Evolutionary conservation across 2,797 vertebrate species (phyloP).

Genomic region (Spatula versicolor): DNA sequence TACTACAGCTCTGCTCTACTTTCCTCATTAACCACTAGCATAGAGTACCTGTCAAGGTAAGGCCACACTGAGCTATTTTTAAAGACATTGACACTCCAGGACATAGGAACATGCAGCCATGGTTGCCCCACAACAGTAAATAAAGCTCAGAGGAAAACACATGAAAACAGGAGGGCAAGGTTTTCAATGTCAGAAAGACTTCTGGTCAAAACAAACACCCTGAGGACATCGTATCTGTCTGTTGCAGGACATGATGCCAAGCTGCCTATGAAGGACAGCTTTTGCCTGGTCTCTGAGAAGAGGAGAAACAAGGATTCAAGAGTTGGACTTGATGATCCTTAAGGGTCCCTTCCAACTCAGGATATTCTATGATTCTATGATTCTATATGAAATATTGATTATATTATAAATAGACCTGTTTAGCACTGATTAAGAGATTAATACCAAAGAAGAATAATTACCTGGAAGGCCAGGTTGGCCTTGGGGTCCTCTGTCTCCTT

Average conservation of each 20-base stretch:
- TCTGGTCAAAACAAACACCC: background rate
- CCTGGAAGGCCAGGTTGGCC: conserved; percentile 87
- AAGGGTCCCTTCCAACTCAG: no score
- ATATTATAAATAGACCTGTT: background rate
- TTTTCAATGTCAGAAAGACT: background rate
- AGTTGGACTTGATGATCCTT: no score
- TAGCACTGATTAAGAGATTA: background rate
- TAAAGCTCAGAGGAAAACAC: background rate
- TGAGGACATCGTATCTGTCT: background rate
- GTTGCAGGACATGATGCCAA: background rate
- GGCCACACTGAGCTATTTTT: background rate
- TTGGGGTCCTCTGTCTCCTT: conserved; percentile 87
- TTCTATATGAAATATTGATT: background rate
- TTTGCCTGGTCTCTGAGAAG: background rate
- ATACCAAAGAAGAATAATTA: conserved; percentile 59
- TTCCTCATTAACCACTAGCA: background rate
- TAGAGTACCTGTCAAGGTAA: background rate
- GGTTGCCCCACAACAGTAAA: background rate
- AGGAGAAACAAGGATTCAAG: background rate
- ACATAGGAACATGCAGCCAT: background rate
- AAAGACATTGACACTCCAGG: background rate
- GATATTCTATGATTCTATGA: no score
- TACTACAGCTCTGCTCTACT: background rate
- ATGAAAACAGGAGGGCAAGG: background rate
- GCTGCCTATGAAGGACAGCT: background rate